These are phyloP conservation scores for Ennomos fuscantarius DNA, from an alignment of 2,888 invertebrate species.

Conservation along the genomic window DNA sequence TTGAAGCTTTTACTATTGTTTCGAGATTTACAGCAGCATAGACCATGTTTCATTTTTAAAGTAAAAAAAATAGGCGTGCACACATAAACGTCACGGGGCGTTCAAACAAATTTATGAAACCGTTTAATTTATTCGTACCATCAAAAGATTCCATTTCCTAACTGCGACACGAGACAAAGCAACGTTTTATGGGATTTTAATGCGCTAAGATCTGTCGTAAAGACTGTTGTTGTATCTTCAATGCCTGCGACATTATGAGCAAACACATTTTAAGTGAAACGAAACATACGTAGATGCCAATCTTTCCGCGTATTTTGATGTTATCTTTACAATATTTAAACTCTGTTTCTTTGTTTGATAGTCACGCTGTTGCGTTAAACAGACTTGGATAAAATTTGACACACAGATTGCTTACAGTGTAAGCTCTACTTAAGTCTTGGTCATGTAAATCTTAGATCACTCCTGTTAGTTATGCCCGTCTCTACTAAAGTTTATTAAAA, in stretches of 20 bases:
- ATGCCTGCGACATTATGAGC: constrained; percentile 4
- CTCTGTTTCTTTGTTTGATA: too few species aligned
- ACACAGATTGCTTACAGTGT: too few species aligned
- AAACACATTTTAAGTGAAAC: constrained; percentile 11
- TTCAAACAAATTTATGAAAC: constrained; percentile 9
- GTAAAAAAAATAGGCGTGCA: constrained; percentile 5
- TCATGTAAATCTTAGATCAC: too few species aligned
- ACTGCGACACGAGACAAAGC: constrained; percentile 19
- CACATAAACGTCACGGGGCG: constrained; percentile 12
- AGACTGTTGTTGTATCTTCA: constrained; percentile 1
- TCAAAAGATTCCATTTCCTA: constrained; percentile 13
- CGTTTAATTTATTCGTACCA: constrained; percentile 13
- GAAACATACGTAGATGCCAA: constrained; percentile 13
- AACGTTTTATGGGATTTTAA: constrained; percentile 20
- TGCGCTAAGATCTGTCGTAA: constrained; percentile 6
- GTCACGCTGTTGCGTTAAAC: too few species aligned
- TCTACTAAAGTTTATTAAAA: too few species aligned
- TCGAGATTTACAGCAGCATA: constrained; percentile 10
- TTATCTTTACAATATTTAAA: too few species aligned
- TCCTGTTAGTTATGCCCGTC: too few species aligned
- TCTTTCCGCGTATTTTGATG: constrained; percentile 2
- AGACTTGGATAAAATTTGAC: too few species aligned
- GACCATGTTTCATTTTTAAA: neutral
- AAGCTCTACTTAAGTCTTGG: too few species aligned
- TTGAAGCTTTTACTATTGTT: constrained; percentile 8